Conservation (phyloP, 2,113 vertebrate genomes). For the Platichthys flesus region DNA sequence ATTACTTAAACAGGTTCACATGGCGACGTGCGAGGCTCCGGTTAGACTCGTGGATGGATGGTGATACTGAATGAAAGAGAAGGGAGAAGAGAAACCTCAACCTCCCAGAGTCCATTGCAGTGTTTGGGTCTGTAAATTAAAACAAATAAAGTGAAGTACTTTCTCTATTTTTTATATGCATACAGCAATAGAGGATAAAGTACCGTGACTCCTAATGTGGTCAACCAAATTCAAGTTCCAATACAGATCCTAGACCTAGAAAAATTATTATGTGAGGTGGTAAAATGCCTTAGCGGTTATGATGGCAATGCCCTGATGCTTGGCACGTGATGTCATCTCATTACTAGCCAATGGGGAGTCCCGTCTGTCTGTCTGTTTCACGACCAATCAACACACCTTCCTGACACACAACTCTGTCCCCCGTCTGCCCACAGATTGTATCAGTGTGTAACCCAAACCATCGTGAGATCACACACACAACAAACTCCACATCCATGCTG, state of each 20-base stretch:
- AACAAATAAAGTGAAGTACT: not conserved
- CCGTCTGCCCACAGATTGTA: not conserved
- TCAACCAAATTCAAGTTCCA: not conserved
- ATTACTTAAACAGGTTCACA: conserved; percentile 54
- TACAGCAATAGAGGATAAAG: not conserved
- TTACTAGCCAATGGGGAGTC: conserved; percentile 58
- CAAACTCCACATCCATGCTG: conserved; percentile 8
- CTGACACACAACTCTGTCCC: not conserved
- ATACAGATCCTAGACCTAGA: too few species aligned
- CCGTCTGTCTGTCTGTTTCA: conserved; percentile 25
- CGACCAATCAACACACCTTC: too few species aligned
- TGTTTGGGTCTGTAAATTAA: not conserved
- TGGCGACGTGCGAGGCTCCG: conserved; percentile 4
- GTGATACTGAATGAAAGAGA: not conserved
- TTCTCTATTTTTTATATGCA: too few species aligned
- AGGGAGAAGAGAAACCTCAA: not conserved
- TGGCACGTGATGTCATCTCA: conserved; percentile 47
- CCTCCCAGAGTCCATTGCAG: not conserved
- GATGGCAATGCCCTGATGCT: conserved; percentile 23
- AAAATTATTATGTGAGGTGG: not conserved
- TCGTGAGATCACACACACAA: not conserved
- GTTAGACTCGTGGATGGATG: conserved; percentile 21
- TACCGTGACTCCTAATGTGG: not conserved
- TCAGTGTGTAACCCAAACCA: not conserved
- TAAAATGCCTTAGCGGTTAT: conserved; percentile 37